Evolutionary conservation across 53 echinoderm and acorn worm species (phyloP).

Genomic region (Antedon mediterranea): DNA sequence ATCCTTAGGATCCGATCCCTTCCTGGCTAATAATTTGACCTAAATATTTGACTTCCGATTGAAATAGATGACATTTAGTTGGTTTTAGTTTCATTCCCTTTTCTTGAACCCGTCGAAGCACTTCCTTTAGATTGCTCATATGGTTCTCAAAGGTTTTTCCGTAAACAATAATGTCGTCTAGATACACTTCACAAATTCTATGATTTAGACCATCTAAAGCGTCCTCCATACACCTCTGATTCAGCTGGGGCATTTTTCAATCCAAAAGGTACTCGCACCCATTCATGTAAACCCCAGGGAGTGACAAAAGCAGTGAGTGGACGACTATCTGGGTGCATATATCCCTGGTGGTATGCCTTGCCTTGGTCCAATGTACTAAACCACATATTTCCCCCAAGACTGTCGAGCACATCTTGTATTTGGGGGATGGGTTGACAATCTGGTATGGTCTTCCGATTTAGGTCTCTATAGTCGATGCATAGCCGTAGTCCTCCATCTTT

Average conservation of each 20-base stretch:
- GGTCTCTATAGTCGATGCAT: constrained; percentile 17
- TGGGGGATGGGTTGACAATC: constrained; percentile 64
- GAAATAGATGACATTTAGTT: too few relatives aligned
- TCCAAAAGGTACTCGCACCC: constrained; percentile 43
- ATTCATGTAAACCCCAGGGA: constrained; percentile 59
- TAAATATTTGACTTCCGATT: too few relatives aligned
- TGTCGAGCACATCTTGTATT: constrained; percentile 36
- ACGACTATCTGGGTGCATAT: constrained; percentile 31
- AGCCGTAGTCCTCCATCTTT: constrained; percentile 47
- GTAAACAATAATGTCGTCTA: constrained; percentile 53
- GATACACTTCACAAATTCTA: constrained; percentile 35
- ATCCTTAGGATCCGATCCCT: too few relatives aligned
- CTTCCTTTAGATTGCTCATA: constrained; percentile 11
- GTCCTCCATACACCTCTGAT: constrained; percentile 49
- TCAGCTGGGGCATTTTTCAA: constrained; percentile 51
- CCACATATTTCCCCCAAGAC: constrained; percentile 22
- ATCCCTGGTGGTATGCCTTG: constrained; percentile 62
- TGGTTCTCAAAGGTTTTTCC: constrained; percentile 33
- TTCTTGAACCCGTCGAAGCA: constrained; percentile 11
- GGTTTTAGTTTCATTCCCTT: constrained; percentile 35
- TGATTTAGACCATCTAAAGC: constrained; percentile 37
- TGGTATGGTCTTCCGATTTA: constrained; percentile 42
- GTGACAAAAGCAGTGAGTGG: constrained; percentile 43
- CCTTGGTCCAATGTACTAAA: constrained; percentile 41
- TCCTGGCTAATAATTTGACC: too few relatives aligned